Evolutionary conservation across 2,113 vertebrate species (phyloP), one percentile per base, ranked within the genome.

Genomic region (Gasterosteus aculeatus): DNA sequence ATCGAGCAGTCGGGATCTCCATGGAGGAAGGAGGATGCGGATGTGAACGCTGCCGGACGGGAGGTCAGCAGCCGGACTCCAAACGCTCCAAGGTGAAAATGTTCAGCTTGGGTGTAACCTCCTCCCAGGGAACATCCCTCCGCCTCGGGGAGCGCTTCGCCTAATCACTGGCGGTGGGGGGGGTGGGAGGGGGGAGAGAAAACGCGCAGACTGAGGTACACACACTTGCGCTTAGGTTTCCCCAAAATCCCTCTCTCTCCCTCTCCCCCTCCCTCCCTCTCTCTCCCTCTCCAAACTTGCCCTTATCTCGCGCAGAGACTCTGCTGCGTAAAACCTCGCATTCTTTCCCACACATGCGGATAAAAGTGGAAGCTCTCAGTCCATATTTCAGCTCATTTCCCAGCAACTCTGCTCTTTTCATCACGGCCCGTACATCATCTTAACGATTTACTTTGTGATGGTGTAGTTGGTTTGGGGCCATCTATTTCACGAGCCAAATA

Each of bases 161-260:
- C 51, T 54, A 74, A 89, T 84, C 70, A 81, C 69, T 12, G 19
- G 19, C 0, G 49, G n/a, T n/a, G n/a, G n/a, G 9, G 49, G 3
- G 49, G n/a, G 18, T 3, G 19, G n/a, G 51, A 4, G n/a, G n/a
- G 51, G n/a, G 49, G n/a, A 26, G 22, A 26, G 19, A 14, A 4
- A 35, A 31, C 31, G 90, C 89, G 76, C 88, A 65, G 82, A 85
- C 79, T 77, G 85, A 84, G 68, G 69, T 76, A 75, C 49, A 84
- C 71, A 70, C 65, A 84, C 90, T 70, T 89, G 91, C 87, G 84
- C 85, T 92, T 87, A 83, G 77, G 75, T 93, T 92, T 88, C 76
- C 92, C 94, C 92, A 88, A 86, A 96, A 95, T 29, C 47, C 9
- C 38, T 11, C 65, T 41, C 75, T 56, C 44, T 46, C 73, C 22